Base-by-base conservation (phyloP, 2,888 invertebrate genomes). In the Cephalotes varians region DNA sequence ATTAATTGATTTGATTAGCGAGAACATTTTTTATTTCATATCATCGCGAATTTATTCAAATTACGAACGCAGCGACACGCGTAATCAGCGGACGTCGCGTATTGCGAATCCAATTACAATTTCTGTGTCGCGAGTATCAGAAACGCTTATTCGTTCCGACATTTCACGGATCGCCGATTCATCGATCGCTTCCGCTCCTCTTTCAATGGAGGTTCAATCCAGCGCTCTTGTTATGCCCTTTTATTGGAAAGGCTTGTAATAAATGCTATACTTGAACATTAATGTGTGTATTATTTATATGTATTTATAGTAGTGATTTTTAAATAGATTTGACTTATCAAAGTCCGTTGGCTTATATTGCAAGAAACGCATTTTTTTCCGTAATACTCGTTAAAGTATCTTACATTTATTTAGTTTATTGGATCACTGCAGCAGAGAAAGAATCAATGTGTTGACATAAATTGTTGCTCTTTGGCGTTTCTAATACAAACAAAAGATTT, bases 91-190 rank as follows among this genome's bases (percentile, higher is more conserved):
- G n/a, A 73, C 49, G 47, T 28, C 49, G 60, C 25, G n/a, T 47
- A 21, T 40, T 25, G 37, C 58, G 28, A 85, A 86, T 85, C 82
- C 86, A 54, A 86, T 86, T 85, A 82, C 54, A 44, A 67, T 49
- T 85, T 85, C 76, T 76, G 58, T 74, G 76, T 54, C 76, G 74
- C 21, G 54, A 51, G 47, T 71, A 54, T 73, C 34, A 40, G 21
- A 49, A 31, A 21, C 37, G 65, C 47, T 81, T 40, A 67, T 62
- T 71, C 69, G 67, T 25, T n/a, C 28, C 37, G 69, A 76, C 64
- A 28, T 81, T 81, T 81, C 73, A 58, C 81, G 67, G 76, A 81
- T 76, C 69, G 65, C 12, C 65, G 64, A 56, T 79, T 69, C 49
- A 80, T 80, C 72, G 83, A 73, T 80, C 65, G 65, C 21, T 79